These are phyloP conservation scores for Intoshia linei DNA, from an alignment of 1,140 invertebrate species.

Conservation along the genomic window DNA sequence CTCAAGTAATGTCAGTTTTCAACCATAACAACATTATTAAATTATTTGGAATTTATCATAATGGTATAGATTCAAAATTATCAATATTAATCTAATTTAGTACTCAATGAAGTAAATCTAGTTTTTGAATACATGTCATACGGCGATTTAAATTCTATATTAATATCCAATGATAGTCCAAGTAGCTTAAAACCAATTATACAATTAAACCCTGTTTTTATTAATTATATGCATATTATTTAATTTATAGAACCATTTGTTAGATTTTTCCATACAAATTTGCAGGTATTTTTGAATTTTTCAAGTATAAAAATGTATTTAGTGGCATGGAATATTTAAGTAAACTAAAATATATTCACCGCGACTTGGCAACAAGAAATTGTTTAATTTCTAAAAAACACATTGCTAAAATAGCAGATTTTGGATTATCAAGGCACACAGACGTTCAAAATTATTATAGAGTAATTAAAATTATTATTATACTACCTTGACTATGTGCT, in stretches of 20 bases:
- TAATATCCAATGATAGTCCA: too few relatives aligned
- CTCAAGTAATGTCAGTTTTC: conserved; percentile 57
- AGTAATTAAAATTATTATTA: conserved; percentile 28
- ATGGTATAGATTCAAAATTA: conserved; percentile 24
- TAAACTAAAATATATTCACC: conserved; percentile 66
- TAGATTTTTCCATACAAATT: background rate
- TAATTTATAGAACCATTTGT: too few relatives aligned
- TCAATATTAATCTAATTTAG: background rate
- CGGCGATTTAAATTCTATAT: conserved; percentile 53
- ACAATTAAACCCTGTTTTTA: too few relatives aligned
- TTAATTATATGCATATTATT: too few relatives aligned
- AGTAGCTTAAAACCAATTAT: too few relatives aligned
- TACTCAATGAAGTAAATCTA: too few relatives aligned
- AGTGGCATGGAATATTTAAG: conserved; percentile 75
- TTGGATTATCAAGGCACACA: conserved; percentile 25
- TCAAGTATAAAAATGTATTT: conserved; percentile 26
- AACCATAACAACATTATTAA: conserved; percentile 52
- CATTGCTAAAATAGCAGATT: conserved; percentile 77
- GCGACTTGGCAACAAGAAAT: conserved; percentile 70
- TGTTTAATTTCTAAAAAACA: conserved; percentile 67
- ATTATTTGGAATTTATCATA: conserved; percentile 39
- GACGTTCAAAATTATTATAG: conserved; percentile 71
- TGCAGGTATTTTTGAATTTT: background rate
- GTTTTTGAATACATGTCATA: conserved; percentile 63
- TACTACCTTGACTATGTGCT: too few relatives aligned